Evolutionary conservation across 2,797 vertebrate genomes (phyloP).

Genomic region (Chromobotia macracanthus): DNA sequence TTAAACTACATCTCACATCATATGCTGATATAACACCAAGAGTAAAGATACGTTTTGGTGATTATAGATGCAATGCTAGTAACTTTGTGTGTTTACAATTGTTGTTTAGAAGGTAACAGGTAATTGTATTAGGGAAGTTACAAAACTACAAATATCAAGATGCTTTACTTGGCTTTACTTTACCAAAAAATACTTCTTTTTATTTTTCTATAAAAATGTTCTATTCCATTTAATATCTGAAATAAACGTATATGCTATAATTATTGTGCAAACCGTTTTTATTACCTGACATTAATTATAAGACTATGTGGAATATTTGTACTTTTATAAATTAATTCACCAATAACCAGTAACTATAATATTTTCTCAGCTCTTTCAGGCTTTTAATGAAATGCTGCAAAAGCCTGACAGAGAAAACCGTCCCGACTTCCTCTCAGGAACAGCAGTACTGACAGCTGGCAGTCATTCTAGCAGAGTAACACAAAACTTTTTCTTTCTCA

Average conservation of each 20-base stretch:
- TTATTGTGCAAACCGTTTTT: background rate
- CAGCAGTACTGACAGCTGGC: constrained; percentile 58
- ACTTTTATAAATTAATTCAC: too few relatives aligned
- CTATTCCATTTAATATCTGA: too few relatives aligned
- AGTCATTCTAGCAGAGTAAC: constrained; percentile 45
- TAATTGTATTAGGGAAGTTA: too few relatives aligned
- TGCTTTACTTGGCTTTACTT: too few relatives aligned
- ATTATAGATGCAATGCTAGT: background rate
- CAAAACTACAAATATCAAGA: too few relatives aligned
- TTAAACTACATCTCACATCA: background rate
- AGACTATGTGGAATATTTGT: too few relatives aligned
- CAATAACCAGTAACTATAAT: background rate
- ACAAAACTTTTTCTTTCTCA: constrained; percentile 62
- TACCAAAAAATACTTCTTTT: too few relatives aligned
- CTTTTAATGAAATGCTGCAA: background rate
- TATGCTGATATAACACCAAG: background rate
- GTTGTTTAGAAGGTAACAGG: too few relatives aligned
- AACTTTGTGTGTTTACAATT: background rate
- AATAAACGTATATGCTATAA: too few relatives aligned
- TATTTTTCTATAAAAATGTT: too few relatives aligned
- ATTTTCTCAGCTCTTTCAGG: background rate
- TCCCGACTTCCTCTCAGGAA: constrained; percentile 1
- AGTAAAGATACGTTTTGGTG: background rate
- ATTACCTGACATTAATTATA: background rate
- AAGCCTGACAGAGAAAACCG: constrained; percentile 15